Evolutionary conservation across 2,113 vertebrate species (phyloP), one percentile per base, ranked within the genome.

Genomic region (Phylloscopus trochilus): DNA sequence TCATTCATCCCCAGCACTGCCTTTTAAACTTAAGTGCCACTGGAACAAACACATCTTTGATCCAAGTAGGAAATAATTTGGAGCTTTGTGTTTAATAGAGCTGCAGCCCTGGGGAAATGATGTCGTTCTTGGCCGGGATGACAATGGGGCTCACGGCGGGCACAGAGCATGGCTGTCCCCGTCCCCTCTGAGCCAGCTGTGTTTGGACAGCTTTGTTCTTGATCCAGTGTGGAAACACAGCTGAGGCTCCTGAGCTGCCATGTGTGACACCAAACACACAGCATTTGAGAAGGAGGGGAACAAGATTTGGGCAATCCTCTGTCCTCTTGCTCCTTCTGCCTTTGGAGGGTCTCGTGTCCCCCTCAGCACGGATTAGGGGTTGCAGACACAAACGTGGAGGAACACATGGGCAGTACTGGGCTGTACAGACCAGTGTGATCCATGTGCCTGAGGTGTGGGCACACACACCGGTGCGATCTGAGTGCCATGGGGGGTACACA

Each of bases 21-120:
- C 91, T 97, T 96, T 97, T 96, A 64, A 86, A 96, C 63, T 97
- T 84, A 94, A 97, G 96, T 97, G 81, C 93, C 95, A 81, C 92
- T 87, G 94, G 79, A 97, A 97, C 96, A 97, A 97, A 83, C 82
- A 76, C 89, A 92, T 95, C 95, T 96, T 97, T 97, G 95, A 97
- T 96, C 83, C 84, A 87, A 96, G 94, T 51, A 96, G 93, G 95
- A 95, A 95, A 96, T 96, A 72, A 69, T 83, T 96, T 83, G 94
- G 83, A 92, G 93, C 95, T 93, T 90, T 95, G 93, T 95, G 89
- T 93, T 94, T 93, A 87, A 94, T 67, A 92, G 91, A 86, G 93
- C 58, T 66, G 83, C 77, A 94, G 90, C 75, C 69, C 91, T 74
- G 91, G 89, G 92, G 90, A 94, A 96, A 96, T 93, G 89, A 95